Evolutionary conservation across 2,797 vertebrate genomes (phyloP).

Genomic region (Gambelia wislizenii): DNA sequence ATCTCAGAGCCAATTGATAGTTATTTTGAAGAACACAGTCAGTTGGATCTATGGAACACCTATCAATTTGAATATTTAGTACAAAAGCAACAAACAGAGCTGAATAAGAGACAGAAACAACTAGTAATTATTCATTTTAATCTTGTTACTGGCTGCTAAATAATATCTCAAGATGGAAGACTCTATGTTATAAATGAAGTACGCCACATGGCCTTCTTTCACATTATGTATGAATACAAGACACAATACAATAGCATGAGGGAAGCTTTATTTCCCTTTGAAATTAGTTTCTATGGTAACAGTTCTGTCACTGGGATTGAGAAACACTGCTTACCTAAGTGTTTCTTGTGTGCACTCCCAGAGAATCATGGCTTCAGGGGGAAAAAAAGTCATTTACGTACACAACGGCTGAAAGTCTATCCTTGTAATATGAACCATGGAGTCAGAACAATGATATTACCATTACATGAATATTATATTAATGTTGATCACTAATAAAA

Average conservation of each 20-base stretch:
- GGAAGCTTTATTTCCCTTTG: constrained; percentile 42
- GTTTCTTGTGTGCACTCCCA: background rate
- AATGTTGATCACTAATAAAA: background rate
- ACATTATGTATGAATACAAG: constrained; percentile 50
- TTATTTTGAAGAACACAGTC: constrained; percentile 20
- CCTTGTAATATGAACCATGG: background rate
- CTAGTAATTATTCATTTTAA: constrained; percentile 15
- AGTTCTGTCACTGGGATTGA: constrained; percentile 18
- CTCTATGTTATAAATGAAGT: constrained; percentile 42
- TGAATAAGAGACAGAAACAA: constrained; percentile 8
- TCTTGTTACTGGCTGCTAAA: constrained; percentile 13
- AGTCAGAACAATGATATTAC: background rate
- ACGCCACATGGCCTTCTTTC: constrained; percentile 29
- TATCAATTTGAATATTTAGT: constrained; percentile 26
- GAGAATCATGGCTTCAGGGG: constrained; percentile 27
- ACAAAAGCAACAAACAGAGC: constrained; percentile 8
- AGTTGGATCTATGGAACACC: background rate
- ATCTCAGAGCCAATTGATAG: constrained; percentile 9
- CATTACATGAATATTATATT: background rate
- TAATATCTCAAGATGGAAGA: constrained; percentile 47
- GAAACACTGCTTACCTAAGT: constrained; percentile 46
- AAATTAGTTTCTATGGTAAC: constrained; percentile 74
- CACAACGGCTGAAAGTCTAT: background rate
- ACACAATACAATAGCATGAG: background rate
- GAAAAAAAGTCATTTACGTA: constrained; percentile 8